phyloP scores from a whole-genome alignment of 1,140 invertebrate species.

The Penaeus indicus region DNA sequence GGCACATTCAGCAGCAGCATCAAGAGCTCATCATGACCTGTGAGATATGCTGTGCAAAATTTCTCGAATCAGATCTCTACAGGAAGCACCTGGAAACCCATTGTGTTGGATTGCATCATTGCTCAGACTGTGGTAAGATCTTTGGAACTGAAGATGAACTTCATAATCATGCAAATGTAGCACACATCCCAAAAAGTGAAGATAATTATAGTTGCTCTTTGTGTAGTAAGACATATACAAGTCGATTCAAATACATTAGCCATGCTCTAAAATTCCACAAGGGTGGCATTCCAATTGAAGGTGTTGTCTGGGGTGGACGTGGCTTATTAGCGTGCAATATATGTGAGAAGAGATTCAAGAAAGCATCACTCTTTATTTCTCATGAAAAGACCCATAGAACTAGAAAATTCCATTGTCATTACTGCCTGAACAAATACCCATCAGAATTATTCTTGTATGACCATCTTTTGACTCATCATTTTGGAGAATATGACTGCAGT shows the following conservation, averaged over 20 bases:
- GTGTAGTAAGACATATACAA: conserved; percentile 37
- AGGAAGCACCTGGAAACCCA: conserved; percentile 39
- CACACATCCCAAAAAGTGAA: conserved; percentile 7
- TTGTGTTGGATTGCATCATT: conserved; percentile 26
- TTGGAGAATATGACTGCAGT: conserved; percentile 53
- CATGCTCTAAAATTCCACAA: conserved; percentile 50
- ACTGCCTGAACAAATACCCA: conserved; percentile 44
- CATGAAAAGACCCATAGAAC: conserved; percentile 56
- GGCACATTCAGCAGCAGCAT: conserved; percentile 51
- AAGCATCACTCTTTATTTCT: conserved; percentile 43
- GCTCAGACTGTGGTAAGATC: conserved; percentile 34
- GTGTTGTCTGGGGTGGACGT: conserved; percentile 40
- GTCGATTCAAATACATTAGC: conserved; percentile 38
- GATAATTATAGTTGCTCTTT: conserved; percentile 38
- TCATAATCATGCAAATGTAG: conserved; percentile 42
- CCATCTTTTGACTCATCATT: conserved; percentile 53
- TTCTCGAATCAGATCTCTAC: conserved; percentile 33
- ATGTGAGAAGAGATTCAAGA: conserved; percentile 53
- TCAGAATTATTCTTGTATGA: conserved; percentile 30
- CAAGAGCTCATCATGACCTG: conserved; percentile 29
- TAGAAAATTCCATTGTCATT: conserved; percentile 34
- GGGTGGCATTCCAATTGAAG: conserved; percentile 48
- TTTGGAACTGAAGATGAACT: conserved; percentile 54
- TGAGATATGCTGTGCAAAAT: conserved; percentile 46
- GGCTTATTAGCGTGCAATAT: conserved; percentile 43